Conservation (phyloP, 1,140 invertebrate species). For the Drosophila yakuba region DNA sequence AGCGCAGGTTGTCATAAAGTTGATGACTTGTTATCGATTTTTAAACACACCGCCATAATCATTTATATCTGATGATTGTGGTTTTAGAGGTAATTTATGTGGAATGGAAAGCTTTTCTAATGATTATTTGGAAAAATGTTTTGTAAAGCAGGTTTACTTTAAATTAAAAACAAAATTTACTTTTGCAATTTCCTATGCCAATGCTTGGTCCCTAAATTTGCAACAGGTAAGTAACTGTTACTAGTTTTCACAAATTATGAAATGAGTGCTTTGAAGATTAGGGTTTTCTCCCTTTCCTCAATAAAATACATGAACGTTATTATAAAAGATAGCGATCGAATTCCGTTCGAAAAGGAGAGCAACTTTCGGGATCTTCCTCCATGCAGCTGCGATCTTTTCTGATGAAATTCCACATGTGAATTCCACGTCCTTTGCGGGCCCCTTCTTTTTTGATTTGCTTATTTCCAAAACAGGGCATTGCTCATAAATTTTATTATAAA, state of each 20-base stretch:
- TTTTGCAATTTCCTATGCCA: too few species aligned
- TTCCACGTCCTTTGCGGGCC: conserved; percentile 19
- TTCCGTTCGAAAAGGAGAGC: conserved; percentile 36
- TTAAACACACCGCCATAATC: conserved; percentile 76
- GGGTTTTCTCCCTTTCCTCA: too few species aligned
- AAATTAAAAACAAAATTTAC: too few species aligned
- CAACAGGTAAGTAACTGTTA: too few species aligned
- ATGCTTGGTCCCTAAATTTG: too few species aligned
- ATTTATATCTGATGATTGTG: conserved; percentile 33
- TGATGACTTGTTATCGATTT: conserved; percentile 83
- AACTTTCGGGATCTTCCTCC: conserved; percentile 35
- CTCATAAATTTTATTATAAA: conserved; percentile 83
- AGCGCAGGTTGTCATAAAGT: conserved; percentile 59
- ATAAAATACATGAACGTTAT: conserved; percentile 8
- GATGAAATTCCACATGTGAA: conserved; percentile 45
- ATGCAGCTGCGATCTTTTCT: conserved; percentile 18
- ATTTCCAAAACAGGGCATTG: conserved; percentile 63
- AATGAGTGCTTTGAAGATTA: neutral
- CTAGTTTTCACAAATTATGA: neutral
- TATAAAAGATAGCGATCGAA: conserved; percentile 16
- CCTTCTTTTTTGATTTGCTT: conserved; percentile 33
- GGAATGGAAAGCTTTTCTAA: conserved; percentile 1
- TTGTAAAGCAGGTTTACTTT: neutral
- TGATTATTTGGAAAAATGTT: neutral
- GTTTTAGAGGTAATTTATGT: conserved; percentile 20